Base-by-base conservation (phyloP, 1,140 invertebrate genomes). In the Plectrocnemia conspersa region DNA sequence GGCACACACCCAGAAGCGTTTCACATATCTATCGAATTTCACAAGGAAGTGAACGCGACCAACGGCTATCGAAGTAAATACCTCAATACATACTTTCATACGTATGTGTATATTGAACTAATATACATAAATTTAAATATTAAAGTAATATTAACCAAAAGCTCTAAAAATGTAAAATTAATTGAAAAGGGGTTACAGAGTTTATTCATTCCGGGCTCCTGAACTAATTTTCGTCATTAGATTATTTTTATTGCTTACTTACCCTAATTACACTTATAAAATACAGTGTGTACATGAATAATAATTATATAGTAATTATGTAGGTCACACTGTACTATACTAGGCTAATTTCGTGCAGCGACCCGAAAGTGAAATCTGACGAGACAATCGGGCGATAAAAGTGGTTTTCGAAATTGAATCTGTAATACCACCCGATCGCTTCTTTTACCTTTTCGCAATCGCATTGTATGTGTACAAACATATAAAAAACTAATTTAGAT, bases 1-100 rank as follows among this genome's bases (percentile, higher is more conserved):
- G n/a, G n/a, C n/a, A n/a, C n/a, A n/a, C n/a, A n/a, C n/a, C 27
- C 6, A 7, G 7, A n/a, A 29, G 27, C 35, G 35, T 38, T 38
- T 38, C 35, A 38, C 6, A 38, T 29, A 7, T 29, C 35, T 38
- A 38, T 38, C 15, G 35, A 7, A 16, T 38, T 38, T 38, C 35
- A 38, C 35, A 38, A 38, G 10, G 18, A 29, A 29, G n/a, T n/a
- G 27, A 7, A 6, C 6, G 6, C n/a, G 27, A 29, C n/a, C 27
- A 7, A 7, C 27, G 6, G 27, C 27, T 7, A 29, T 29, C 6
- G n/a, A n/a, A n/a, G n/a, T n/a, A n/a, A n/a, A n/a, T n/a, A n/a
- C n/a, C n/a, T n/a, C n/a, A n/a, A n/a, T n/a, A n/a, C n/a, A n/a
- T n/a, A n/a, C n/a, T n/a, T n/a, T n/a, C n/a, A n/a, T n/a, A n/a